Conservation (phyloP, 2,113 vertebrate species). For the Laticauda colubrina region DNA sequence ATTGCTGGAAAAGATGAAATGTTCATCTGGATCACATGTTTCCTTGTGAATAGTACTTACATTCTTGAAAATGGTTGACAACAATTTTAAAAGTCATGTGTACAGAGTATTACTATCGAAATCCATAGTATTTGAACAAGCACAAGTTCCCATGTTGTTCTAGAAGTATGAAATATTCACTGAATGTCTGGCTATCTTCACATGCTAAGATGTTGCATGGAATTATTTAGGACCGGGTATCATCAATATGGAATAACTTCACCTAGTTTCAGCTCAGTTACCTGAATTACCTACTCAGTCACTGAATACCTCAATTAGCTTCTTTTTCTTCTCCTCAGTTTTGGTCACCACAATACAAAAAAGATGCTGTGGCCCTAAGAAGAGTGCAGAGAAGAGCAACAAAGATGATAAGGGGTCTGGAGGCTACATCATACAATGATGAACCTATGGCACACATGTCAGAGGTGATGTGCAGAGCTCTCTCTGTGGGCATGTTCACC, state of each 20-base stretch:
- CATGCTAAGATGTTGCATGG: neutral
- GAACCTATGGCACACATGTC: too few relatives aligned
- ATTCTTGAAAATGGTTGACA: conserved; percentile 63
- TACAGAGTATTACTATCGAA: conserved; percentile 51
- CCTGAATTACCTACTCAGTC: neutral
- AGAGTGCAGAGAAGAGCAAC: neutral
- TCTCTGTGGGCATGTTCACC: too few relatives aligned
- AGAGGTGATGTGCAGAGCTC: too few relatives aligned
- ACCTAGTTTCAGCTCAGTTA: neutral
- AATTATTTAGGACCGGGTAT: neutral
- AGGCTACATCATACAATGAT: neutral
- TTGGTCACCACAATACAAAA: neutral
- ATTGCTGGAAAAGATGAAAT: neutral
- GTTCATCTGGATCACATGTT: neutral
- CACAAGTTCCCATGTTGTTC: neutral
- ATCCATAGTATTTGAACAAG: neutral
- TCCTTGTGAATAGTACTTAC: conserved; percentile 55
- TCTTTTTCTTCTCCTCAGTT: neutral
- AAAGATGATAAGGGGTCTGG: neutral
- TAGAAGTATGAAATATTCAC: neutral
- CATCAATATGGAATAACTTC: neutral
- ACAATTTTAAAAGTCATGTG: conserved; percentile 72
- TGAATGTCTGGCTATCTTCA: neutral
- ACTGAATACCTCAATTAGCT: neutral
- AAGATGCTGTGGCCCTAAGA: neutral